These are phyloP conservation scores for Geococcyx californianus DNA, from an alignment of 2,113 vertebrate genomes.

Conservation along the genomic window DNA sequence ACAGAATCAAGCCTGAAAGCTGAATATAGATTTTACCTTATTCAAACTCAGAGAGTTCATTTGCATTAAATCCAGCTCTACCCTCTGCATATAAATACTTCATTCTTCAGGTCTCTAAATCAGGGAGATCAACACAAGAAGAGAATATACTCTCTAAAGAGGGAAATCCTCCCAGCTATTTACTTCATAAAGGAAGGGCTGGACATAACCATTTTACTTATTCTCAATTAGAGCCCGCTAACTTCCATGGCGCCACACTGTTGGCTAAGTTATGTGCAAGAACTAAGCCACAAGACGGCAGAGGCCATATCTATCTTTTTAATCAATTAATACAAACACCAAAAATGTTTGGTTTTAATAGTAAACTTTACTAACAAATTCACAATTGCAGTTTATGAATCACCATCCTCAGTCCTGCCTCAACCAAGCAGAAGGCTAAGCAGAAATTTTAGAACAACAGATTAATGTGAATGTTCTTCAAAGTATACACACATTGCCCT, in stretches of 20 bases:
- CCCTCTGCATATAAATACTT: not conserved
- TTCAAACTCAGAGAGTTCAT: not conserved
- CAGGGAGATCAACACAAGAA: not conserved
- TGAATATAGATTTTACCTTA: not conserved
- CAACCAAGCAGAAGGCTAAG: not conserved
- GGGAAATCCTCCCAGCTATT: not conserved
- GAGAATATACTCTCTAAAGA: not conserved
- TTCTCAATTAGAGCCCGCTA: not conserved
- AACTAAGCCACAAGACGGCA: not conserved
- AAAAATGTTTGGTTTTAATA: not conserved
- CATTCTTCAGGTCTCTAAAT: not conserved
- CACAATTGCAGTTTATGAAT: not conserved
- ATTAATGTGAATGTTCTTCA: not conserved
- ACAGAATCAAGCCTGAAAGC: not conserved
- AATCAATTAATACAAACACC: not conserved
- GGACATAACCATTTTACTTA: not conserved
- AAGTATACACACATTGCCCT: not conserved
- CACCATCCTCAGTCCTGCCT: not conserved
- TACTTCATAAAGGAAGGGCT: not conserved
- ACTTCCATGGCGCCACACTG: rapidly evolving
- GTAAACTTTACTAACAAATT: not conserved
- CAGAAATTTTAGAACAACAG: not conserved
- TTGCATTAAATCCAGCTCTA: not conserved
- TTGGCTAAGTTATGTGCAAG: rapidly evolving
- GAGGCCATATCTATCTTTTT: not conserved